phyloP scores from a whole-genome alignment of 2,888 invertebrate species.

The Ectemnius lituratus region DNA sequence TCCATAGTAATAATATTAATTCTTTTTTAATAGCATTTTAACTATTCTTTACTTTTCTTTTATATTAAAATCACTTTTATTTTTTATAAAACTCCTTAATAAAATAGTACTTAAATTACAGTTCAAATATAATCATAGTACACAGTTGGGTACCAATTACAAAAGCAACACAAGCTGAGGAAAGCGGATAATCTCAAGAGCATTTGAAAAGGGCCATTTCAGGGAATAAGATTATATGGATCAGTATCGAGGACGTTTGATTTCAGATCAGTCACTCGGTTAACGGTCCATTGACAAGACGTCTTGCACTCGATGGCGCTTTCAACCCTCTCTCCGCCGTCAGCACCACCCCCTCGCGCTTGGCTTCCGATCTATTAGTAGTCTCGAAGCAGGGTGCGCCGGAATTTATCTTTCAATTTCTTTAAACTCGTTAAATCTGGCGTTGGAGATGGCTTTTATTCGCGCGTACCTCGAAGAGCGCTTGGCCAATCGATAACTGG shows the following conservation, averaged over 20 bases:
- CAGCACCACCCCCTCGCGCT: not conserved
- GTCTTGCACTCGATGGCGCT: constrained; percentile 20
- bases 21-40: too few species aligned
- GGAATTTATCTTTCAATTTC: constrained; percentile 44
- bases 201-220: too few species aligned
- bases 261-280: not conserved
- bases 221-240: constrained; percentile 32
- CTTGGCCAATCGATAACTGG: constrained; percentile 35
- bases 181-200: too few species aligned
- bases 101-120: too few species aligned
- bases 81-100: too few species aligned
- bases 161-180: too few species aligned
- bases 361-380: constrained; percentile 36
- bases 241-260: constrained; percentile 26
- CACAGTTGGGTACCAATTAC: too few species aligned
- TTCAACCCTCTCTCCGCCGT: not conserved
- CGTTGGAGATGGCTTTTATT: constrained; percentile 45
- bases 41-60: too few species aligned
- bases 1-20: too few species aligned
- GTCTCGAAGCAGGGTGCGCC: constrained; percentile 17
- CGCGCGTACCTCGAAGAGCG: constrained; percentile 4
- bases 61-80: too few species aligned
- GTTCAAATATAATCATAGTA: too few species aligned
- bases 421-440: constrained; percentile 33
- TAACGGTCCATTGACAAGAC: not conserved